Evolutionary conservation across 2,113 vertebrate species (phyloP), one percentile per base, ranked within the genome.

Genomic region (Xiphophorus couchianus): DNA sequence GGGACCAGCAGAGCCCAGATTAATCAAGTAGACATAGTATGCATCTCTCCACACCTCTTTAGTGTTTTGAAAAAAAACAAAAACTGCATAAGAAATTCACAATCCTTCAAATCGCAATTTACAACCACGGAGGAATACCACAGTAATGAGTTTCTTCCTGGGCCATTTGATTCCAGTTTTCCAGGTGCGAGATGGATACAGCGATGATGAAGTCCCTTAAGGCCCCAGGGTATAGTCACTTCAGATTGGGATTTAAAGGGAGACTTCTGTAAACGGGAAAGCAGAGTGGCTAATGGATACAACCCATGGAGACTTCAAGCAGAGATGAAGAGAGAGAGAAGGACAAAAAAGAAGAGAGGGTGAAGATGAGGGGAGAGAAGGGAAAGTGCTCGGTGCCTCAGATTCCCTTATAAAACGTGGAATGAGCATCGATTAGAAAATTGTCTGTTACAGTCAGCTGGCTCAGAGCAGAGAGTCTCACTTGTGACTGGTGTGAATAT

Each of bases 101-200:
- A 81, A 77, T 84, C 71, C 78, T 67, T 87, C 73, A 86, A 87
- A 90, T 89, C 76, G 79, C 79, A 88, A 93, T 90, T 92, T 89
- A 77, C 77, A 87, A 64, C 86, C 90, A 77, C 90, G 61, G 83
- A 88, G 91, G 91, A 91, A 90, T 87, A 84, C 74, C 22, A 39
- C 74, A 62, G 84, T 93, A 92, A 92, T 92, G 89, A 92, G 82
- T 84, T 93, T 92, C 80, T 89, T 88, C 82, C 78, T 81, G 79
- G 75, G 73, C 78, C 76, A 68, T 91, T 86, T 83, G 69, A 88
- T 87, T 87, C 74, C 76, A 28, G 31, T 81, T 91, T 86, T 91
- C 83, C 84, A 86, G 87, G 86, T 91, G 89, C 68, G 79, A 71
- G 81, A 90, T 86, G 84, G 76, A 83, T 88, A 82, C 66, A 87